Conservation (phyloP, 2,113 vertebrate genomes). For the Perca fluviatilis region DNA sequence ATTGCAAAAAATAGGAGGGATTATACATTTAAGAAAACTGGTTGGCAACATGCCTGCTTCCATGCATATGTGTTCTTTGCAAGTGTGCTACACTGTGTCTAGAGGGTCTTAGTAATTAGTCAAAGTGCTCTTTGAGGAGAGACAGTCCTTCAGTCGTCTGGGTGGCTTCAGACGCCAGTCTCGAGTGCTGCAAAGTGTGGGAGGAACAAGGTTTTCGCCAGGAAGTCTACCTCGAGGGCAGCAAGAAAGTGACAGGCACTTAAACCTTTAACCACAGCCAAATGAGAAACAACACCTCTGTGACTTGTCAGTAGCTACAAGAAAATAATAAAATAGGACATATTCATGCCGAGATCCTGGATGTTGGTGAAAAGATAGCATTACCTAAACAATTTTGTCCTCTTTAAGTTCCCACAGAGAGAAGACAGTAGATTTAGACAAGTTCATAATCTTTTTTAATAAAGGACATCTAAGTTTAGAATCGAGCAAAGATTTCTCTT, state of each 20-base stretch:
- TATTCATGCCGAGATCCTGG: not conserved
- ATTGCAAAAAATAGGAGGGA: constrained; percentile 32
- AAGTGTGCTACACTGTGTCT: constrained; percentile 45
- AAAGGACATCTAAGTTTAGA: not conserved
- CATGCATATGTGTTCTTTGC: constrained; percentile 3
- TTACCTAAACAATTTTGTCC: not conserved
- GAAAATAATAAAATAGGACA: constrained; percentile 25
- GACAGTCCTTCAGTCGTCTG: constrained; percentile 67
- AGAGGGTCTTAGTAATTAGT: constrained; percentile 61
- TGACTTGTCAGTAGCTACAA: constrained; percentile 23
- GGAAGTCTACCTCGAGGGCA: constrained; percentile 61
- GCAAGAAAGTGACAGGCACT: constrained; percentile 62
- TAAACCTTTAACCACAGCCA: constrained; percentile 60
- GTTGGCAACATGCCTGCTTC: constrained; percentile 29
- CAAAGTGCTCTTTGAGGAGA: constrained; percentile 58
- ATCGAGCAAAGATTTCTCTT: not conserved
- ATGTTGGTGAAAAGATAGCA: constrained; percentile 2
- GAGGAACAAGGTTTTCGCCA: constrained; percentile 51
- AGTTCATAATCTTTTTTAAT: constrained; percentile 1
- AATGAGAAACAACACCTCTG: constrained; percentile 45
- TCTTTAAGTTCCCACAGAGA: not conserved
- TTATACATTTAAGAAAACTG: constrained; percentile 34
- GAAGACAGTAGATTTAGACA: not conserved
- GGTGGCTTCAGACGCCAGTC: constrained; percentile 71
- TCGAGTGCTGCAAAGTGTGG: constrained; percentile 64